phyloP scores from a whole-genome alignment of 1,140 invertebrate species.

The Drosophila burlai region DNA sequence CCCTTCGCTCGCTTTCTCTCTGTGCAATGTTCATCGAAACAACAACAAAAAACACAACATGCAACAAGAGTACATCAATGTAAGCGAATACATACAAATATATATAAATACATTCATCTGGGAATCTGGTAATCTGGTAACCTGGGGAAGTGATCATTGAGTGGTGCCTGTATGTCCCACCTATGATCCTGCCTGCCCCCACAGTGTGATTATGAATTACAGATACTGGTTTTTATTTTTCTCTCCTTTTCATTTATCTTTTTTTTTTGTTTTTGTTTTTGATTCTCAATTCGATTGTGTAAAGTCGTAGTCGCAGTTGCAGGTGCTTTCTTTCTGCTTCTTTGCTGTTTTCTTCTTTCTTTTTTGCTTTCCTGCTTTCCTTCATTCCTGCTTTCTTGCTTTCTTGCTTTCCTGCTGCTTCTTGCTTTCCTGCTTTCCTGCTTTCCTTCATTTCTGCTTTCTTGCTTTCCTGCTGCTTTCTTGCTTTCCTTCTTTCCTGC shows the following conservation, averaged over 20 bases:
- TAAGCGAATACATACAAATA: slow-evolving; percentile 40
- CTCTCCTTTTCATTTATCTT: not conserved
- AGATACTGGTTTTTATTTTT: not conserved
- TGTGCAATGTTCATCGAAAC: slow-evolving; percentile 44
- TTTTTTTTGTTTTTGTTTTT: slow-evolving; percentile 6
- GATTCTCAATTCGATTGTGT: slow-evolving; percentile 36
- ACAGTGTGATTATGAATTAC: slow-evolving; percentile 19
- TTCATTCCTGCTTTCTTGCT: not conserved
- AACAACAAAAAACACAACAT: slow-evolving; percentile 58
- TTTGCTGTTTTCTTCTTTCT: not conserved
- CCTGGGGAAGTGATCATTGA: not conserved
- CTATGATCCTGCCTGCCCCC: slow-evolving; percentile 2
- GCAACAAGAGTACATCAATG: slow-evolving; percentile 54
- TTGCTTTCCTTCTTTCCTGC: too few relatives aligned
- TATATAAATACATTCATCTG: slow-evolving; percentile 52
- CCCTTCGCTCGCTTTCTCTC: slow-evolving; percentile 1
- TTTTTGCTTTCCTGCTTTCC: too few relatives aligned
- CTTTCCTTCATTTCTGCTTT: too few relatives aligned
- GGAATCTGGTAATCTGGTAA: not conserved
- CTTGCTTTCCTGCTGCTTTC: not conserved
- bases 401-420: not conserved
- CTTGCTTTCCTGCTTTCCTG: not conserved
- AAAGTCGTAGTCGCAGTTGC: slow-evolving; percentile 3
- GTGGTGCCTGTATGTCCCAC: not conserved
- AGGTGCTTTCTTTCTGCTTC: not conserved